These are phyloP conservation scores for Cantharis flavilabris DNA, from an alignment of 2,888 invertebrate genomes.

Conservation along the genomic window DNA sequence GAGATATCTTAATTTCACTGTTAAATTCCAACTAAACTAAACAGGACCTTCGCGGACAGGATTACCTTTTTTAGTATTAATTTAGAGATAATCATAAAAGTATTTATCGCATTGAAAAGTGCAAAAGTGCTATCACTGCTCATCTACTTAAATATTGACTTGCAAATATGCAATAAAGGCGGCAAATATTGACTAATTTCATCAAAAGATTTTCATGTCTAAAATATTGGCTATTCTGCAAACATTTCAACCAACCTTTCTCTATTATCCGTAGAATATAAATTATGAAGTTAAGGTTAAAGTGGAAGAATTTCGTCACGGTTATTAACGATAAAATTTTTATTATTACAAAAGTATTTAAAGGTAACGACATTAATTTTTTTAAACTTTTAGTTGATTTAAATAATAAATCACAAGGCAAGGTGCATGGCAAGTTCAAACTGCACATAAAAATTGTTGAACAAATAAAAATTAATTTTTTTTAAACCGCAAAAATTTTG, in stretches of 20 bases:
- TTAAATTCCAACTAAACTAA: too few relatives aligned
- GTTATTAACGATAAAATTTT: neutral
- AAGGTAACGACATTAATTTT: neutral
- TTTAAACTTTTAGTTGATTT: neutral
- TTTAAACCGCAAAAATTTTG: too few relatives aligned
- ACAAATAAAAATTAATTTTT: too few relatives aligned
- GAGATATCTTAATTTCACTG: too few relatives aligned
- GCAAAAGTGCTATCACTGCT: too few relatives aligned
- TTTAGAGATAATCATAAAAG: too few relatives aligned
- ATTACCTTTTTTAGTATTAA: too few relatives aligned
- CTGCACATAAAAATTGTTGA: neutral
- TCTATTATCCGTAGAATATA: neutral
- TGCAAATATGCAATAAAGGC: neutral
- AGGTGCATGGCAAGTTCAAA: neutral
- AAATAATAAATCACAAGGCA: neutral
- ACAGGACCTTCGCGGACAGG: too few relatives aligned
- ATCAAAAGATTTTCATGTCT: neutral
- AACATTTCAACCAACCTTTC: neutral
- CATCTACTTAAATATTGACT: neutral
- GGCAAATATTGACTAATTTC: neutral
- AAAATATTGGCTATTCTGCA: neutral
- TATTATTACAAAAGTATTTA: neutral
- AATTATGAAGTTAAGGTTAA: neutral
- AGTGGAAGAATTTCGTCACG: neutral
- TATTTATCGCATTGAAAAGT: too few relatives aligned